These are phyloP conservation scores for Isoperla grammatica DNA, from an alignment of 2,888 invertebrate genomes.

Conservation along the genomic window DNA sequence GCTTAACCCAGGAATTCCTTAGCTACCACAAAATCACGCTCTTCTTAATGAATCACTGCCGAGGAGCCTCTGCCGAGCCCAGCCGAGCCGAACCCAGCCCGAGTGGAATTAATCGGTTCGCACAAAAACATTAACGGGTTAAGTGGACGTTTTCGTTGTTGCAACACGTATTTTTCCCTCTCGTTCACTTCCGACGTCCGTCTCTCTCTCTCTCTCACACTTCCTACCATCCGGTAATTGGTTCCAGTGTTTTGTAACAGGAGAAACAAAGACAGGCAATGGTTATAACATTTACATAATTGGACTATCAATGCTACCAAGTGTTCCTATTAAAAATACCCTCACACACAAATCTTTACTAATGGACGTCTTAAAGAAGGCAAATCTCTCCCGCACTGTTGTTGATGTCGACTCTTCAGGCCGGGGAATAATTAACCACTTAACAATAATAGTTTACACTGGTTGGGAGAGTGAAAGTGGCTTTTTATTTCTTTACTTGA, in stretches of 20 bases:
- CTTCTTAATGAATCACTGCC: constrained; percentile 1
- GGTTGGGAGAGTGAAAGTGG: too few relatives aligned
- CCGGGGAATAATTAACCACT: too few relatives aligned
- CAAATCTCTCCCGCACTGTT: too few relatives aligned
- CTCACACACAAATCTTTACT: constrained; percentile 11
- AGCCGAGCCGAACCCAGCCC: neutral
- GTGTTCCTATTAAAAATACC: constrained; percentile 9
- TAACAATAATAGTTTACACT: too few relatives aligned
- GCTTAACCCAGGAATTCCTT: neutral
- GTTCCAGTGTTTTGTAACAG: too few relatives aligned
- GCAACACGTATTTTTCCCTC: constrained; percentile 18
- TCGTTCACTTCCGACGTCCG: neutral
- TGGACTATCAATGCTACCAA: constrained; percentile 19
- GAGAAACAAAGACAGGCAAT: constrained; percentile 9
- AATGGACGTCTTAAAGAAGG: constrained; percentile 2
- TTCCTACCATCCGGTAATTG: neutral
- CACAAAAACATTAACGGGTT: constrained; percentile 19
- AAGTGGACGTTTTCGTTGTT: constrained; percentile 21
- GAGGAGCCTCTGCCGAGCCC: neutral
- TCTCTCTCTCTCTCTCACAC: neutral
- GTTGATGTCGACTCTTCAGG: too few relatives aligned
- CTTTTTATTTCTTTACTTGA: too few relatives aligned
- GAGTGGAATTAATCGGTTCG: constrained; percentile 20
- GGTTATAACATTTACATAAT: constrained; percentile 24
- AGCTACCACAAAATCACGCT: neutral